Base-by-base conservation (phyloP, 2,113 vertebrate genomes). In the Columbina picui region DNA sequence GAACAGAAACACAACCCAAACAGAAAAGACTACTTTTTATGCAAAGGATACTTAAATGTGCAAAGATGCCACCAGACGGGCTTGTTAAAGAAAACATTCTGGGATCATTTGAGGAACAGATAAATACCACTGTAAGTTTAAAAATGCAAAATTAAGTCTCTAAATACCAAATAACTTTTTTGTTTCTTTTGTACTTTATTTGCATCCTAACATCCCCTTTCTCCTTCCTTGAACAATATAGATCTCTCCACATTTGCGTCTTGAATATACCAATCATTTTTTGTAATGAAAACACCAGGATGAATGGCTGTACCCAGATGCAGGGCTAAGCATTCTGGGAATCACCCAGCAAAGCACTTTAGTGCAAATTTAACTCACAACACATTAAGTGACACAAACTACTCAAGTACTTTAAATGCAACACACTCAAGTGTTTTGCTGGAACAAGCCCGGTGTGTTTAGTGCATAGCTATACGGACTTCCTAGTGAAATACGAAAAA, bases 21-120 rank as follows among this genome's bases (percentile, higher is more conserved):
- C 14, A 93, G 63, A 94, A 91, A 82, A 65, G 53, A 39, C 9
- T 56, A 89, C 52, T 86, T 90, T 89, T 83, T 73, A 91, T 39
- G 57, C 39, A 91, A 83, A 52, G 36, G 79, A 76, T 36, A 79
- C 87, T 65, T 49, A 93, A 70, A 91, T 73, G 39, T 76, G 76
- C 29, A 95, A 93, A 93, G 64, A 96, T 25, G 45, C 47, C 93
- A 96, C 61, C 91, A 94, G 88, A 93, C 26, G 95, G 92, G 82
- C 87, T 53, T 84, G 41, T 73, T 81, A 91, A 94, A 93, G 75
- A 26, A 88, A 90, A 92, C 32, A 77, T 74, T 64, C 26, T 60
- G 47, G 6, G n/a, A 87, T 94, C 65, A 87, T 96, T 97, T 97
- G 95, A 86, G 73, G 81, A 94, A 95, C 49, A 96, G 93, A 91